Base-by-base conservation (phyloP, 2,797 vertebrate species). In the Myotis findleyi region DNA sequence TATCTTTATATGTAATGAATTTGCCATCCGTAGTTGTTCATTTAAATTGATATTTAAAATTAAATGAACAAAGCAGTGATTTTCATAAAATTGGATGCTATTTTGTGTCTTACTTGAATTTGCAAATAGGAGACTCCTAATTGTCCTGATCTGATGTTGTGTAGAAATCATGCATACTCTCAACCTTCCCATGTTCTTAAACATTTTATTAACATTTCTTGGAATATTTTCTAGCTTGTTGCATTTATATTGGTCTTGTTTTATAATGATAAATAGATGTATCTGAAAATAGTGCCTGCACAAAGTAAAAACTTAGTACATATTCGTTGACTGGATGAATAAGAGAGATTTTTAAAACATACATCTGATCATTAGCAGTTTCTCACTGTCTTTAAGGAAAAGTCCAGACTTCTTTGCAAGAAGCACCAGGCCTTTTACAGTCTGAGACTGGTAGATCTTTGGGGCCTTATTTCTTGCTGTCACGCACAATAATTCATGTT, bases 361-460 rank as follows among this genome's bases (percentile, higher is more conserved):
- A 18, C 36, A 23, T 75, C 30, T 57, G 36, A 30, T 83, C 68
- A 62, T 75, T 77, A 84, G 66, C 86, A 14, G 13, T 41, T 77
- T 90, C 30, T 44, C 41, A 71, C 55, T 87, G n/a, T 77, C 62
- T 73, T 96, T 57, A 89, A 84, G 86, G 79, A 77, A 49, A 82
- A 76, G 66, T 57, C 38, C 59, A 95, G 72, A 47, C 30, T 72
- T 47, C 44, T 95, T 83, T 57, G 9, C n/a, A 75, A 44, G 77
- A 90, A 71, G 33, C 57, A 64, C 73, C 27, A 44, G 47, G 7
- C 55, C 38, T 18, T 64, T 94, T 92, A 20, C 55, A 68, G 8
- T 72, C 68, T 68, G 77, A 79, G 66, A 17, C 57, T 71, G 10
- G 81, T 14, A 23, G 55, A 49, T 18, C 9, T 20, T 85, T 86